These are phyloP conservation scores for Zoanthus gigantus DNA, from an alignment of 92 coral and sea anemone genomes.

Conservation along the genomic window DNA sequence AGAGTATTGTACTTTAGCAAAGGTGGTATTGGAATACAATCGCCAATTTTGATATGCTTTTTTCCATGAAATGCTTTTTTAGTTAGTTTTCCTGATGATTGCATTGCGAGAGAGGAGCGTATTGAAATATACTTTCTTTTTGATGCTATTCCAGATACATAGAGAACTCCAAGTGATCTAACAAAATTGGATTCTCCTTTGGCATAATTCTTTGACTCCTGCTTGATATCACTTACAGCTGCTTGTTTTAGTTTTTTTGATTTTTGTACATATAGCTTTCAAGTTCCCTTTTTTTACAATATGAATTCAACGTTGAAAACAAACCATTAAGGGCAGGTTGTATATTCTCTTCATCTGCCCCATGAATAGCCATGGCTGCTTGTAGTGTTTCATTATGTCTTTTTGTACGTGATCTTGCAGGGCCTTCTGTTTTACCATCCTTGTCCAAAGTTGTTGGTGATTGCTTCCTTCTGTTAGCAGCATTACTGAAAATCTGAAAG, in stretches of 20 bases:
- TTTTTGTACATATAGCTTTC: conserved; percentile 13
- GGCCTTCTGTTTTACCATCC: conserved; percentile 4
- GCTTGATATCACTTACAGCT: background rate
- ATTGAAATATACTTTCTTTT: conserved; percentile 48
- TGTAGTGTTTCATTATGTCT: conserved; percentile 44
- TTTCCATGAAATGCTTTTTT: too few relatives aligned
- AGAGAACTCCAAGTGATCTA: conserved; percentile 54
- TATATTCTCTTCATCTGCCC: conserved; percentile 37
- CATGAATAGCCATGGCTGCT: conserved; percentile 47
- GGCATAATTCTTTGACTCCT: conserved; percentile 37
- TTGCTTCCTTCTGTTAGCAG: conserved; percentile 3
- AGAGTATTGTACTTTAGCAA: too few relatives aligned
- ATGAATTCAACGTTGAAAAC: conserved; percentile 45
- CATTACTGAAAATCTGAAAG: background rate
- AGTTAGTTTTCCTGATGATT: background rate
- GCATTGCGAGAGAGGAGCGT: conserved; percentile 22
- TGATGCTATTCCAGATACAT: conserved; percentile 57
- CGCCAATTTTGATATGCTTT: too few relatives aligned
- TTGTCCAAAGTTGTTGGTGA: background rate
- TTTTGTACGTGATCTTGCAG: conserved; percentile 40
- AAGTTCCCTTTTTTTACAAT: conserved; percentile 32
- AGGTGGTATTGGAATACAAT: too few relatives aligned
- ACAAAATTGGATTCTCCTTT: conserved; percentile 45
- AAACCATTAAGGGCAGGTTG: conserved; percentile 62
- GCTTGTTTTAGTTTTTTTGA: conserved; percentile 44